phyloP scores from a whole-genome alignment of 1,140 invertebrate genomes.

The Dinoponera quadriceps region DNA sequence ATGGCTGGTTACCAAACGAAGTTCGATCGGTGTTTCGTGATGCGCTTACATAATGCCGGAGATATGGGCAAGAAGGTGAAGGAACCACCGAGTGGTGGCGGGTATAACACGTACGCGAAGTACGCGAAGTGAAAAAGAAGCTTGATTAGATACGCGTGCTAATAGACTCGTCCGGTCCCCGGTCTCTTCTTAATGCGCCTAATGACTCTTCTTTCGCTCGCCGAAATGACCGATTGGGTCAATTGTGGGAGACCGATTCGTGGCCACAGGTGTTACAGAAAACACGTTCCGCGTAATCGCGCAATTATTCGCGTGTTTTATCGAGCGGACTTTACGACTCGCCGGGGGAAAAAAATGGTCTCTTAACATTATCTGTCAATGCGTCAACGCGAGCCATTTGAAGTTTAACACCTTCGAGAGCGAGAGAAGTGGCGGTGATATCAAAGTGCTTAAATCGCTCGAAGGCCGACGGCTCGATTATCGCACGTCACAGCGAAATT shows the following conservation, averaged over 20 bases:
- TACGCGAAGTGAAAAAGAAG: constrained; percentile 11
- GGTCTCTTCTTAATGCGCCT: neutral
- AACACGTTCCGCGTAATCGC: constrained; percentile 1
- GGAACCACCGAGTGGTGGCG: neutral
- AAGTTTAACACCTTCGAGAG: constrained; percentile 16
- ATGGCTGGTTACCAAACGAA: constrained; percentile 30
- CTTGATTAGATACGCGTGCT: constrained; percentile 19
- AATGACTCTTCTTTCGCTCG: neutral
- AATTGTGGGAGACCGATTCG: too few relatives aligned
- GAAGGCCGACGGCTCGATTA: neutral
- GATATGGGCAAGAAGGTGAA: neutral
- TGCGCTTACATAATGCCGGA: constrained; percentile 33
- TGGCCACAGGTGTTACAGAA: too few relatives aligned
- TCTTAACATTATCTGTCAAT: constrained; percentile 10
- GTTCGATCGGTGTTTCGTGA: constrained; percentile 32
- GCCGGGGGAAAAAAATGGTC: neutral
- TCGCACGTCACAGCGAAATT: constrained; percentile 1
- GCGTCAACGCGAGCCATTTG: constrained; percentile 22
- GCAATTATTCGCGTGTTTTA: constrained; percentile 12
- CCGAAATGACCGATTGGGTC: constrained; percentile 10
- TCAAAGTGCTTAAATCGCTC: constrained; percentile 31
- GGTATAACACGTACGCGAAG: neutral
- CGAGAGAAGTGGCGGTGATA: neutral
- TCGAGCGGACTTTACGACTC: neutral
- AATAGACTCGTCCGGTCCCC: neutral